phyloP scores from a whole-genome alignment of 1,140 invertebrate genomes.

The Pygmarrhopalites habei region DNA sequence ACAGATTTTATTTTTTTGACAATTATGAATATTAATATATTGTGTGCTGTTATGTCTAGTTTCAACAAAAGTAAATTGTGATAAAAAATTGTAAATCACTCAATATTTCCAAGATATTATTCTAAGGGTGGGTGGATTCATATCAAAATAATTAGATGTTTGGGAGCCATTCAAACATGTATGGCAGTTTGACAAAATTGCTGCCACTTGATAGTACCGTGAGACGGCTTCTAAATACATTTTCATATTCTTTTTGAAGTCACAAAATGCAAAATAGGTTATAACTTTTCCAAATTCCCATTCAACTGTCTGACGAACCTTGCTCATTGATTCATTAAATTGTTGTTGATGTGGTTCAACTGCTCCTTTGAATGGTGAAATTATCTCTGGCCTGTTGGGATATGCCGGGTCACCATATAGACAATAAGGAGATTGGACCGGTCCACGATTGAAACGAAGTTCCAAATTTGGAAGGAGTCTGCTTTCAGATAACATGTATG shows the following conservation, averaged over 20 bases:
- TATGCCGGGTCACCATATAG: conserved; percentile 17
- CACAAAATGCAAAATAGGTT: neutral
- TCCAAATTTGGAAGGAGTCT: neutral
- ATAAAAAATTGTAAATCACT: no score
- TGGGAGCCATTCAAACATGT: conserved; percentile 7
- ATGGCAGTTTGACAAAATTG: conserved; percentile 14
- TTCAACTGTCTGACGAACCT: conserved; percentile 4
- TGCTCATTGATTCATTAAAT: conserved; percentile 10
- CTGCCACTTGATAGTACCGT: conserved; percentile 6
- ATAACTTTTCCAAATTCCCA: conserved; percentile 19
- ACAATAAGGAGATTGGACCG: no score
- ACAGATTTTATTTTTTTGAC: no score
- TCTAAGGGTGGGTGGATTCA: no score
- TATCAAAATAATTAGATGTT: conserved; percentile 11
- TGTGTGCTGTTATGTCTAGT: no score
- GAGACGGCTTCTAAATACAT: neutral
- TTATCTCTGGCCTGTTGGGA: conserved; percentile 2
- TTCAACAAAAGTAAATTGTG: no score
- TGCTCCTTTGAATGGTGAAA: conserved; percentile 12
- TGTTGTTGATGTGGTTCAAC: neutral
- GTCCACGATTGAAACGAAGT: no score
- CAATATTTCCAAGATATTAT: no score
- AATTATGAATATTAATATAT: no score
- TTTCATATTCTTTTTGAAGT: conserved; percentile 19
- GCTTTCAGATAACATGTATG: neutral